These are phyloP conservation scores for Trissolcus brochymenae DNA, from an alignment of 2,888 invertebrate species.

Conservation along the genomic window DNA sequence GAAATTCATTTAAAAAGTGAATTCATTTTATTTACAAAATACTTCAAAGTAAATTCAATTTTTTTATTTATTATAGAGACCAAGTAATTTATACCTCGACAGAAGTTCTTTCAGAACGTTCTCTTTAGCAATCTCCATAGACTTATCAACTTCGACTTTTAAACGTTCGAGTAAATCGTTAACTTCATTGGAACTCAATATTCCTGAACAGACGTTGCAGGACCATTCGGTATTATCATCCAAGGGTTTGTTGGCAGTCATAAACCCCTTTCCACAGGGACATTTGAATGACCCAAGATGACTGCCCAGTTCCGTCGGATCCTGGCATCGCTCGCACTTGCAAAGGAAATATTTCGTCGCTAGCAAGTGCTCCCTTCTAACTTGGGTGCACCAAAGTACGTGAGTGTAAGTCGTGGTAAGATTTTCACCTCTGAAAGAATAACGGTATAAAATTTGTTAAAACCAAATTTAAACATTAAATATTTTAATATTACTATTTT, in stretches of 20 bases:
- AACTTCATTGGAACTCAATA: slow-evolving; percentile 82
- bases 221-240: slow-evolving; percentile 86
- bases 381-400: slow-evolving; percentile 90
- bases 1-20: neutral
- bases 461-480: neutral
- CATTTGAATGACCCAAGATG: slow-evolving; percentile 85
- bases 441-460: neutral
- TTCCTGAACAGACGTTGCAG: slow-evolving; percentile 84
- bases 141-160: slow-evolving; percentile 86
- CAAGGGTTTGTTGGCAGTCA: slow-evolving; percentile 84
- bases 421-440: slow-evolving; percentile 80
- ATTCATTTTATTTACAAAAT: neutral
- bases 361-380: slow-evolving; percentile 85
- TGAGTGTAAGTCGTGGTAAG: slow-evolving; percentile 92
- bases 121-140: slow-evolving; percentile 80
- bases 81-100: slow-evolving; percentile 77
- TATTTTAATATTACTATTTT: neutral
- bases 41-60: neutral
- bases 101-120: slow-evolving; percentile 83
- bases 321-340: slow-evolving; percentile 84
- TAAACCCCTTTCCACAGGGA: slow-evolving; percentile 81
- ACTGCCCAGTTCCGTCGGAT: slow-evolving; percentile 88
- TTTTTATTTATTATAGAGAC: neutral
- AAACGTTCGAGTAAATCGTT: slow-evolving; percentile 83
- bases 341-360: slow-evolving; percentile 89